Conservation (phyloP, 2,888 invertebrate genomes). For the Amphipyra berbera region DNA sequence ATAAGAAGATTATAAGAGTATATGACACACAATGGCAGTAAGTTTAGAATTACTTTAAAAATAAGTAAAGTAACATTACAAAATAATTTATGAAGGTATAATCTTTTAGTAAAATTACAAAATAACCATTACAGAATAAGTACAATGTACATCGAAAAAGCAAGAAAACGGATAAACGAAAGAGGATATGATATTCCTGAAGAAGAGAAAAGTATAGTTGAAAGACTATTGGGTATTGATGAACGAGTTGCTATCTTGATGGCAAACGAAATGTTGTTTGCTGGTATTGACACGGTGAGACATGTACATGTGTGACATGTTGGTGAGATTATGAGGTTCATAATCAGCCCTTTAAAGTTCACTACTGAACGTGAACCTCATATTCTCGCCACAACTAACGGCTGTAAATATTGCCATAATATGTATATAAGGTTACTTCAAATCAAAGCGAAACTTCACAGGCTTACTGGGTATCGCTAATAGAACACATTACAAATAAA, state of each 20-base stretch:
- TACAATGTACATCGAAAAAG: constrained; percentile 73
- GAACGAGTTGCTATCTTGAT: constrained; percentile 91
- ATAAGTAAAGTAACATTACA: neutral
- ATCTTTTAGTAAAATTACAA: neutral
- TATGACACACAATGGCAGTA: constrained; percentile 83
- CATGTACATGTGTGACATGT: no score
- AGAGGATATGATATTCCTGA: constrained; percentile 77
- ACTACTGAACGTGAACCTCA: no score
- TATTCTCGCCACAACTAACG: no score
- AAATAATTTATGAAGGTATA: no score
- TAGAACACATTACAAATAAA: no score
- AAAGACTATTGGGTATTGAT: constrained; percentile 91
- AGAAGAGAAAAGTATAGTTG: constrained; percentile 90
- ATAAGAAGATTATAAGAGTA: constrained; percentile 74
- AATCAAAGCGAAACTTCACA: no score
- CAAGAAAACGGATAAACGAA: constrained; percentile 70
- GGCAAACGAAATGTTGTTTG: constrained; percentile 92
- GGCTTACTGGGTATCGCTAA: no score
- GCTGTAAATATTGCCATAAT: no score
- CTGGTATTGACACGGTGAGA: constrained; percentile 92
- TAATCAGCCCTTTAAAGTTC: neutral
- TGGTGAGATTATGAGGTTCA: no score
- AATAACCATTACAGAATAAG: constrained; percentile 71
- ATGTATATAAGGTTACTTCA: no score
- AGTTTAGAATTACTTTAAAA: constrained; percentile 55